Conservation (phyloP, 2,797 vertebrate species). For the Helostoma temminkii region DNA sequence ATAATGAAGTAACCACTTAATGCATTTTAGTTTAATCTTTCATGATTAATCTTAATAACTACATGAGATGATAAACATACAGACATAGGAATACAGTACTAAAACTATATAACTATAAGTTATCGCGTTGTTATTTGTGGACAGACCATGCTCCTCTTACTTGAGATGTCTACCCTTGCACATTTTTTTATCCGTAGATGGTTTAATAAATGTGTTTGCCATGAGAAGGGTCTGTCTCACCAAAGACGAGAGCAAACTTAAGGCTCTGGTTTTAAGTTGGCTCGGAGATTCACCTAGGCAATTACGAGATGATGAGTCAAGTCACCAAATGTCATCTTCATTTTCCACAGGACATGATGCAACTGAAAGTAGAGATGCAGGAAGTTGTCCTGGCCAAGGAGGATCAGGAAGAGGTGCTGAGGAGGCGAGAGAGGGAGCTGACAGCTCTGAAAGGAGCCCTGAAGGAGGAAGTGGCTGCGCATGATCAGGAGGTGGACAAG, state of each 20-base stretch:
- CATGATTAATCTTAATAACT: neutral
- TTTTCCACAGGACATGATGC: constrained; percentile 88
- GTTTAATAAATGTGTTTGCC: neutral
- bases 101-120: no score
- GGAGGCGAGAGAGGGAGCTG: constrained; percentile 93
- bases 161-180: neutral
- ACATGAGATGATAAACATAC: neutral
- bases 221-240: neutral
- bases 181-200: neutral
- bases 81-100: no score
- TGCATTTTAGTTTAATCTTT: neutral
- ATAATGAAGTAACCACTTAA: neutral
- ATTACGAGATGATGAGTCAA: neutral
- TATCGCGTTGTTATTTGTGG: no score
- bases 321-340: neutral
- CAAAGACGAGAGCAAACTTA: neutral
- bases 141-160: no score
- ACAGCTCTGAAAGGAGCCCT: constrained; percentile 95
- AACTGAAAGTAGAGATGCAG: constrained; percentile 90
- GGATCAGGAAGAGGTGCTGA: constrained; percentile 93
- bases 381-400: constrained; percentile 90
- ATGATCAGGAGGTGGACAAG: constrained; percentile 94
- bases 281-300: no score
- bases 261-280: no score
- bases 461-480: constrained; percentile 95